phyloP scores from a whole-genome alignment of 2,113 vertebrate species.

The Corydoras sp. region DNA sequence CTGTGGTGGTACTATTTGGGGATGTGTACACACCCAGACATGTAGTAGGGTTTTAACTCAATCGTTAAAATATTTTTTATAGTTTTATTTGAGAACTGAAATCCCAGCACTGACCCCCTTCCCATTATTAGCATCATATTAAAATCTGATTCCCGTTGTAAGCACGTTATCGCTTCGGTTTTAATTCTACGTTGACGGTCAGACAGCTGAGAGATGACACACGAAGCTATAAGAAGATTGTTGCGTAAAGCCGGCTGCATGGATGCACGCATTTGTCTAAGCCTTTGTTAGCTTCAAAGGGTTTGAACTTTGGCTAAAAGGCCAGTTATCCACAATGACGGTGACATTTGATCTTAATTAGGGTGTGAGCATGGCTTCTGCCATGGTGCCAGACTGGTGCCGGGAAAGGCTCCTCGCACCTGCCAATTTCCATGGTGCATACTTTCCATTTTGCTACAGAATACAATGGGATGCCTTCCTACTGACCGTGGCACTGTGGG shows the following conservation, averaged over 20 bases:
- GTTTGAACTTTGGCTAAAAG: slow-evolving; percentile 37
- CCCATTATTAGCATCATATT: too few relatives aligned
- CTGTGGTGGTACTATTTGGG: too few relatives aligned
- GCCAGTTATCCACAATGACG: slow-evolving; percentile 33
- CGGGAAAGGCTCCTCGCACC: slow-evolving; percentile 11
- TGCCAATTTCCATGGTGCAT: slow-evolving; percentile 17
- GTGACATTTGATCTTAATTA: slow-evolving; percentile 44
- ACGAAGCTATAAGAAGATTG: slow-evolving; percentile 10
- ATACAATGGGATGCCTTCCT: not conserved
- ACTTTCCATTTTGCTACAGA: slow-evolving; percentile 16
- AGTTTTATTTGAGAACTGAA: too few relatives aligned
- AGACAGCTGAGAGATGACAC: not conserved
- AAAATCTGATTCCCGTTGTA: too few relatives aligned
- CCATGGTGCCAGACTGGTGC: slow-evolving; percentile 32
- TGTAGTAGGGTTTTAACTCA: too few relatives aligned
- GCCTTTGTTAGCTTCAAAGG: slow-evolving; percentile 28
- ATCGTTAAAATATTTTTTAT: too few relatives aligned
- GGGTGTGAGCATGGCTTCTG: slow-evolving; percentile 25
- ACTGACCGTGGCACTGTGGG: too few relatives aligned
- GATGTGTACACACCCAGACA: too few relatives aligned
- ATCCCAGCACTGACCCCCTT: too few relatives aligned
- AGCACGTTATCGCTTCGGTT: too few relatives aligned
- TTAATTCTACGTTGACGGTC: too few relatives aligned
- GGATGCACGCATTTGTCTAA: slow-evolving; percentile 12
- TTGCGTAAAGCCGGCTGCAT: slow-evolving; percentile 17